These are phyloP conservation scores for Hipposideros larvatus DNA, from an alignment of 2,797 vertebrate species.

Conservation along the genomic window DNA sequence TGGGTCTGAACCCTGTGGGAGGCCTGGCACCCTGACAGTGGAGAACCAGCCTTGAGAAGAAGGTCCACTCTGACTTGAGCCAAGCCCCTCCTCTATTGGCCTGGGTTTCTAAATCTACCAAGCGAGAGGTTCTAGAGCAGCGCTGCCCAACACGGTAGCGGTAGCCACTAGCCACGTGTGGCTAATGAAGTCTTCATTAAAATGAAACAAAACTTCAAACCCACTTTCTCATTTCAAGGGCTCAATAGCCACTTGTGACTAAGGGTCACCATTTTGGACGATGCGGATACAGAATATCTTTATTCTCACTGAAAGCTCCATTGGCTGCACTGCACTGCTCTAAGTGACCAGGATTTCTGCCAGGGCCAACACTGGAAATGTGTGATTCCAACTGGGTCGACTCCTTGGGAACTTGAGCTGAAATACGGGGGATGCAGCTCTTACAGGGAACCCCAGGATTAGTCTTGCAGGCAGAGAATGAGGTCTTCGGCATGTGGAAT, in stretches of 20 bases:
- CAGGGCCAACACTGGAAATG: fast-evolving
- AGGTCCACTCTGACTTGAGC: not conserved
- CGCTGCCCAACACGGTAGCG: fast-evolving
- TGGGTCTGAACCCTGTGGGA: not conserved
- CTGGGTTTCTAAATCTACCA: not conserved
- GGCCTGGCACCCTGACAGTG: fast-evolving
- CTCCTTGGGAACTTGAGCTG: not conserved
- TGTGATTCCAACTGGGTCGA: not conserved
- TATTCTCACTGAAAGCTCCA: not conserved
- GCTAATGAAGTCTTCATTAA: not conserved
- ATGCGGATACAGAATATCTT: not conserved
- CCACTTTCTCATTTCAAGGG: not conserved
- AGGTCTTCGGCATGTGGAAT: not conserved
- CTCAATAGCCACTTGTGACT: not conserved
- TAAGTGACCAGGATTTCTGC: not conserved
- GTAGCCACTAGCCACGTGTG: not conserved
- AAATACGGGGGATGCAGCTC: not conserved
- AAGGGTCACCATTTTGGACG: not conserved
- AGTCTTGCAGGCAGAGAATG: not conserved
- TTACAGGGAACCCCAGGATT: not conserved
- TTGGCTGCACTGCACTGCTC: fast-evolving
- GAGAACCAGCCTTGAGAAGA: no score
- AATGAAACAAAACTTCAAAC: not conserved
- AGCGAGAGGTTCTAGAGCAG: not conserved
- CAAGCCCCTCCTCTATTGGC: not conserved